These are phyloP conservation scores for Dermochelys coriacea DNA, from an alignment of 2,797 vertebrate genomes.

Conservation along the genomic window DNA sequence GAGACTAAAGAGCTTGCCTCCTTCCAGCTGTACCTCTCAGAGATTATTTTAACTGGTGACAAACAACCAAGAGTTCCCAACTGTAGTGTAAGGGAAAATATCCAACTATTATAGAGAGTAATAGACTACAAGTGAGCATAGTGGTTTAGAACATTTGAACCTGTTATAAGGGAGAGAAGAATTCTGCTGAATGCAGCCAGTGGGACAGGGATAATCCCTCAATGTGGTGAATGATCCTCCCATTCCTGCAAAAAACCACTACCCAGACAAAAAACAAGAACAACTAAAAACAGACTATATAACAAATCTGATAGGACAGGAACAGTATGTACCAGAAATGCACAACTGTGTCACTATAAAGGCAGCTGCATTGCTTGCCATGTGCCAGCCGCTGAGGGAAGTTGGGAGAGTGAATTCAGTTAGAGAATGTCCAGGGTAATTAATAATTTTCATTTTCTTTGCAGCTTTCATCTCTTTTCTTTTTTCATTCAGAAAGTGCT, in stretches of 20 bases:
- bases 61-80: background rate
- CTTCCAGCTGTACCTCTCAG: background rate
- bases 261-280: background rate
- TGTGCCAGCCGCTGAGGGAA: background rate
- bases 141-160: background rate
- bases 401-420: background rate
- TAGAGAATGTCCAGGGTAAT: background rate
- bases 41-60: background rate
- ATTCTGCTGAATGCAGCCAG: background rate
- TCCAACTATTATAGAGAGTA: background rate
- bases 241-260: background rate
- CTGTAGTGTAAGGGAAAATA: background rate
- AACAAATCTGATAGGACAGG: background rate
- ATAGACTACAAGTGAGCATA: background rate
- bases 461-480: background rate
- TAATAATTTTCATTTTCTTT: background rate
- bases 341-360: background rate
- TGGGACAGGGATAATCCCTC: background rate
- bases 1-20: background rate
- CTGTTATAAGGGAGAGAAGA: background rate
- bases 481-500: constrained; percentile 23
- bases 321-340: background rate
- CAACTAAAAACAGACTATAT: background rate
- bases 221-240: rapidly evolving
- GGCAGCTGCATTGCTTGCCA: background rate